phyloP scores from a whole-genome alignment of 2,113 vertebrate genomes.

The Mohoua ochrocephala region DNA sequence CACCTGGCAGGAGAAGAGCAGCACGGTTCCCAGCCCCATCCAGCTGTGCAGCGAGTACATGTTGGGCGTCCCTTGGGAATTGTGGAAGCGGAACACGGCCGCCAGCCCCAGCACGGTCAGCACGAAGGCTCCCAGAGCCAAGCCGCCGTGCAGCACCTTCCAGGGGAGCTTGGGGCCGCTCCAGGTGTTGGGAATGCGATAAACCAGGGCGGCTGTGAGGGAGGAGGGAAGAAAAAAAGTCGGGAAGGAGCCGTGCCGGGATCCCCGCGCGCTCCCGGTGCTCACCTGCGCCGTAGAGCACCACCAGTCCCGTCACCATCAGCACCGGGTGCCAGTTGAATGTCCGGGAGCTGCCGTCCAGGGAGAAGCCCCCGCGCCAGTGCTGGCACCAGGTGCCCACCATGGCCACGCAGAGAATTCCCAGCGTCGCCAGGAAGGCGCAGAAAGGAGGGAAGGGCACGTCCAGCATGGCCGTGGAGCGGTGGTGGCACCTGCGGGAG shows the following conservation, averaged over 20 bases:
- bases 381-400: constrained; percentile 75
- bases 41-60: constrained; percentile 95
- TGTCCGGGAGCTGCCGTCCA: constrained; percentile 70
- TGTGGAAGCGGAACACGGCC: constrained; percentile 84
- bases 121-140: constrained; percentile 74
- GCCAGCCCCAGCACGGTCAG: constrained; percentile 79
- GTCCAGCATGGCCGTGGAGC: not conserved
- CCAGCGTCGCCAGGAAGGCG: constrained; percentile 71
- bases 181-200: constrained; percentile 84
- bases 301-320: constrained; percentile 87
- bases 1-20: constrained; percentile 88
- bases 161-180: constrained; percentile 82
- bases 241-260: not conserved
- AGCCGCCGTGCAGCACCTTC: constrained; percentile 79
- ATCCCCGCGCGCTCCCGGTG: accelerated
- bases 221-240: not conserved
- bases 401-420: constrained; percentile 75
- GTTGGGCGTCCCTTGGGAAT: constrained; percentile 49
- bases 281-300: constrained; percentile 87
- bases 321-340: constrained; percentile 95
- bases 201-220: constrained; percentile 79
- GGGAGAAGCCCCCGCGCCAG: constrained; percentile 84
- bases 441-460: constrained; percentile 72
- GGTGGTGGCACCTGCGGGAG: not conserved
- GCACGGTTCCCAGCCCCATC: constrained; percentile 80